phyloP scores from a whole-genome alignment of 1,140 invertebrate genomes.

The Saccostrea glomerata region DNA sequence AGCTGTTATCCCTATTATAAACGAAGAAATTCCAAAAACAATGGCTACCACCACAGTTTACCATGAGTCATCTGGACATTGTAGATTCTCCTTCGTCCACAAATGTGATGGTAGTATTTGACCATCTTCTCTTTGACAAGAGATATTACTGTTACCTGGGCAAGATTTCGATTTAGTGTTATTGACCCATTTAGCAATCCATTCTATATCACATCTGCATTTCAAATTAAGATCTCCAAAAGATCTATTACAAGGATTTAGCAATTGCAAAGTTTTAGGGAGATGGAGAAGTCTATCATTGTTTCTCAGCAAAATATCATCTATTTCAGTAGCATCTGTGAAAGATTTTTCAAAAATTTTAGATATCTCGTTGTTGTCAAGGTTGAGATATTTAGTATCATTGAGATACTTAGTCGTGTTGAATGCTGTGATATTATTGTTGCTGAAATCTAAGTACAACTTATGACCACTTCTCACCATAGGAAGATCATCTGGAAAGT shows the following conservation, averaged over 20 bases:
- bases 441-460: slow-evolving; percentile 3
- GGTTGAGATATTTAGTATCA: background rate
- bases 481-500: background rate
- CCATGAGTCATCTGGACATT: background rate
- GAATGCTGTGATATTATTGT: slow-evolving; percentile 19
- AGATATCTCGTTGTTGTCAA: background rate
- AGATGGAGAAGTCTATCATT: background rate
- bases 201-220: slow-evolving; percentile 38
- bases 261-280: background rate
- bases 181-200: slow-evolving; percentile 44
- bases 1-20: background rate
- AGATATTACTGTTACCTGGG: background rate
- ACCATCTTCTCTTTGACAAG: slow-evolving; percentile 3
- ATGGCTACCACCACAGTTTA: background rate
- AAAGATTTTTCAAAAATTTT: background rate
- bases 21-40: background rate
- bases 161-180: background rate
- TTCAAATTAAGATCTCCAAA: background rate
- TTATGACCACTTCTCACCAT: background rate
- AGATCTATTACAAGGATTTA: slow-evolving; percentile 27
- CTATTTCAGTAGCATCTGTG: background rate
- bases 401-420: slow-evolving; percentile 4
- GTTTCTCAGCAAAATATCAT: background rate
- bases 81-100: background rate
- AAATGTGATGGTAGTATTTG: background rate